These are phyloP conservation scores for Drosophila paranaensis DNA, from an alignment of 2,888 invertebrate genomes.

Conservation along the genomic window DNA sequence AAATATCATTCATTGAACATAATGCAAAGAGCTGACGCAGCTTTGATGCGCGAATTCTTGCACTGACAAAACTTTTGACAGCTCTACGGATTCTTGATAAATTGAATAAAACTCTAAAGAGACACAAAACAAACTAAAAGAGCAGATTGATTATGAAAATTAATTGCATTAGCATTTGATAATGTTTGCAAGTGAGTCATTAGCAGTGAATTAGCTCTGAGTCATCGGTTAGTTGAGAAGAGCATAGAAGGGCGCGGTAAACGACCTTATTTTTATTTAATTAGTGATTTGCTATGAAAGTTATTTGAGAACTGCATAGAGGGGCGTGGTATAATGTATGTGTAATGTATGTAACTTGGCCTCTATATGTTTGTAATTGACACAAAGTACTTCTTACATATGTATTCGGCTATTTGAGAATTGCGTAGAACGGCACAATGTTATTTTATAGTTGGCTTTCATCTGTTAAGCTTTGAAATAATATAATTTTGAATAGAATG, in stretches of 20 bases:
- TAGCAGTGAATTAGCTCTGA: not conserved
- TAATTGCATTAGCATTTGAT: not conserved
- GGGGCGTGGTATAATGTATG: too few species aligned
- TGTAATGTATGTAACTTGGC: not conserved
- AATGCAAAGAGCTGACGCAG: conserved; percentile 54
- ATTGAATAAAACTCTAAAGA: not conserved
- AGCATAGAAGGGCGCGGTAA: not conserved
- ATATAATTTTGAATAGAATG: too few species aligned
- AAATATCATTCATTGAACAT: conserved; percentile 77
- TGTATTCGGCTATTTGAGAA: not conserved
- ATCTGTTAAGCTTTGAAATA: too few species aligned
- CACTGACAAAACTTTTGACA: conserved; percentile 51
- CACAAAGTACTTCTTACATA: not conserved
- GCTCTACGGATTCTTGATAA: conserved; percentile 16
- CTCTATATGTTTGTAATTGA: not conserved
- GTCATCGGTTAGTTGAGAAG: not conserved
- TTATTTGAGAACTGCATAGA: not conserved
- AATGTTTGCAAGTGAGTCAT: not conserved
- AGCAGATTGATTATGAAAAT: not conserved
- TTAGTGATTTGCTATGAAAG: not conserved
- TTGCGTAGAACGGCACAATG: not conserved
- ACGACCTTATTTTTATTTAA: not conserved
- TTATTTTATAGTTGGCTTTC: too few species aligned
- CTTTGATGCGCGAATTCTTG: conserved; percentile 55
- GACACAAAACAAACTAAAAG: not conserved